Conservation (phyloP, 2,888 invertebrate genomes). For the Noctua pronuba region DNA sequence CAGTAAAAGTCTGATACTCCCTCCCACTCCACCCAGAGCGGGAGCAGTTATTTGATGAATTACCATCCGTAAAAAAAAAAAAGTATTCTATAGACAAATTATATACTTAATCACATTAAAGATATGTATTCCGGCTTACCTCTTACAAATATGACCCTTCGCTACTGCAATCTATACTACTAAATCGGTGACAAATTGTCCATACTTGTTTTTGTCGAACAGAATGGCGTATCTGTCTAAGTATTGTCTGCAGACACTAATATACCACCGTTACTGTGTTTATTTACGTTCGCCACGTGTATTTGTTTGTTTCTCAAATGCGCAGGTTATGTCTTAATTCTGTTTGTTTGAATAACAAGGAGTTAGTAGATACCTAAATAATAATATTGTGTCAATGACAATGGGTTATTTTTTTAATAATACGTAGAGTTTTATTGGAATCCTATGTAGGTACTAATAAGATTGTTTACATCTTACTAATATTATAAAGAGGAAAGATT, state of each 20-base stretch:
- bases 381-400: constrained; percentile 2
- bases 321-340: not conserved
- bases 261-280: constrained; percentile 3
- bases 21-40: too few species aligned
- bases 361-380: not conserved
- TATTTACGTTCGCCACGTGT: constrained; percentile 28
- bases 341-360: not conserved
- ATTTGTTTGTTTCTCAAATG: constrained; percentile 13
- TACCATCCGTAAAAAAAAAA: too few species aligned
- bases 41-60: too few species aligned
- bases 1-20: too few species aligned
- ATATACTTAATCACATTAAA: too few species aligned
- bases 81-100: too few species aligned
- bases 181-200: too few species aligned
- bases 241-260: not conserved
- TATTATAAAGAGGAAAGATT: too few species aligned
- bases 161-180: too few species aligned
- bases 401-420: not conserved
- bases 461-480: not conserved
- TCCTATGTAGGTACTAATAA: not conserved
- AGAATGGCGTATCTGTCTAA: not conserved
- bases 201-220: too few species aligned
- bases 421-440: not conserved
- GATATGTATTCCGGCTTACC: too few species aligned
- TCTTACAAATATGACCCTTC: too few species aligned